A percentile compares a stretch with the other conserved stretches of the same genome.
These are phyloP conservation scores for Perca schrenkii DNA, from an alignment of 2,113 vertebrate species.

Conservation along the genomic window DNA sequence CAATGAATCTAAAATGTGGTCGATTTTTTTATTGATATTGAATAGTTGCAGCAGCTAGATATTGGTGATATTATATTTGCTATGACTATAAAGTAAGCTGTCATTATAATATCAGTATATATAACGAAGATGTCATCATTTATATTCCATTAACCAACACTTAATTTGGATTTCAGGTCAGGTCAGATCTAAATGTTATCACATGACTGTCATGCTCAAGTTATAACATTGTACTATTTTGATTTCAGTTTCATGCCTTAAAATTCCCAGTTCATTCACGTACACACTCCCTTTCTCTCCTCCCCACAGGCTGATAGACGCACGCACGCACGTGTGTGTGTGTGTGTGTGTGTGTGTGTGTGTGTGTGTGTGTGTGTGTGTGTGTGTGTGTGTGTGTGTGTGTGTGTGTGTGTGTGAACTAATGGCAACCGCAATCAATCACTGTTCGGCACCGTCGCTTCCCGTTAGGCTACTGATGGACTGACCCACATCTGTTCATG, in stretches of 20 bases:
- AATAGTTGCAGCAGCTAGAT: background rate
- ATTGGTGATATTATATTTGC: no score
- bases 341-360: no score
- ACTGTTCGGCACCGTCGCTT: conserved; percentile 78
- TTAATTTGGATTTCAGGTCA: background rate
- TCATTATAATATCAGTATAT: background rate
- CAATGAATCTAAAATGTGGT: background rate
- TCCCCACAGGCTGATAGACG: conserved; percentile 27
- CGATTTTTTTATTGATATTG: background rate
- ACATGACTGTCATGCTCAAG: conserved; percentile 1
- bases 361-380: no score
- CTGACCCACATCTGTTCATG: conserved; percentile 79
- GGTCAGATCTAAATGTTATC: background rate
- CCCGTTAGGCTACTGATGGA: conserved; percentile 61
- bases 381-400: background rate
- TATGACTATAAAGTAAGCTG: background rate
- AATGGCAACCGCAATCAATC: conserved; percentile 78
- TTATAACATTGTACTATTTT: background rate
- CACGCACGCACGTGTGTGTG: conserved; percentile 6
- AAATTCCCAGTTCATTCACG: conserved; percentile 5
- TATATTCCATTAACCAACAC: background rate
- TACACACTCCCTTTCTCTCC: conserved; percentile 21
- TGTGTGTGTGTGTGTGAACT: conserved; percentile 24
- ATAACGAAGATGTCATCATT: background rate
- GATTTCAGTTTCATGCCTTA: background rate